These are phyloP conservation scores for Thalassoma bifasciatum DNA, from an alignment of 2,113 vertebrate genomes.

Conservation along the genomic window DNA sequence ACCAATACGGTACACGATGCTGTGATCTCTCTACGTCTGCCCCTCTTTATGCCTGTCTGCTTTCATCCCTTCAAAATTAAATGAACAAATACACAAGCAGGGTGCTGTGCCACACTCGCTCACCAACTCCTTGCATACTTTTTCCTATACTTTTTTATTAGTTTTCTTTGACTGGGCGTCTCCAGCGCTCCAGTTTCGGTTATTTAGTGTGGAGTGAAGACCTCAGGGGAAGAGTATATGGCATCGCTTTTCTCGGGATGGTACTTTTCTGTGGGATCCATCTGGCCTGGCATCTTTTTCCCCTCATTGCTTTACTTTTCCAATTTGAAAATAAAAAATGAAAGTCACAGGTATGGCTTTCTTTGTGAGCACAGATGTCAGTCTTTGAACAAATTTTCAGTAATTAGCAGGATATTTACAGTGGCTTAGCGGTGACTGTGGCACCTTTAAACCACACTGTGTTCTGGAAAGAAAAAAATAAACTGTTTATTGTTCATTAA, in stretches of 20 bases:
- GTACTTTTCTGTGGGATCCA: conserved; percentile 61
- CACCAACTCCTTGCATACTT: conserved; percentile 64
- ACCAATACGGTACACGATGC: conserved; percentile 76
- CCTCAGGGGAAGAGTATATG: conserved; percentile 49
- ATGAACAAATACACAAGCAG: conserved; percentile 76
- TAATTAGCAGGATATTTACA: conserved; percentile 67
- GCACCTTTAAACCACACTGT: conserved; percentile 59
- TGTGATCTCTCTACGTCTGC: conserved; percentile 81
- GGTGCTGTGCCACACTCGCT: conserved; percentile 57
- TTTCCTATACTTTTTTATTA: conserved; percentile 64
- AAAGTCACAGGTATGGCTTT: conserved; percentile 69
- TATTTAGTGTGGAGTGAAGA: conserved; percentile 58
- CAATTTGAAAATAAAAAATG: conserved; percentile 63
- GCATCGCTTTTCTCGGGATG: conserved; percentile 58
- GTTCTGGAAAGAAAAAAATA: conserved; percentile 37
- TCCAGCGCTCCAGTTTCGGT: conserved; percentile 48
- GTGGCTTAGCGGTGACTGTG: conserved; percentile 52
- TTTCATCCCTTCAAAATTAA: conserved; percentile 83
- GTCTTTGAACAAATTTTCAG: conserved; percentile 62
- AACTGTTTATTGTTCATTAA: conserved; percentile 56
- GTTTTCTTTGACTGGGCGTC: conserved; percentile 66
- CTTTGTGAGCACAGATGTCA: conserved; percentile 67
- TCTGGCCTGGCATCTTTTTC: conserved; percentile 71
- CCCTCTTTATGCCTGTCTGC: conserved; percentile 81
- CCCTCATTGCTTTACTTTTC: conserved; percentile 65